Evolutionary conservation across 2,888 invertebrate species (phyloP).

Genomic region (Lithophane semibrunnea): DNA sequence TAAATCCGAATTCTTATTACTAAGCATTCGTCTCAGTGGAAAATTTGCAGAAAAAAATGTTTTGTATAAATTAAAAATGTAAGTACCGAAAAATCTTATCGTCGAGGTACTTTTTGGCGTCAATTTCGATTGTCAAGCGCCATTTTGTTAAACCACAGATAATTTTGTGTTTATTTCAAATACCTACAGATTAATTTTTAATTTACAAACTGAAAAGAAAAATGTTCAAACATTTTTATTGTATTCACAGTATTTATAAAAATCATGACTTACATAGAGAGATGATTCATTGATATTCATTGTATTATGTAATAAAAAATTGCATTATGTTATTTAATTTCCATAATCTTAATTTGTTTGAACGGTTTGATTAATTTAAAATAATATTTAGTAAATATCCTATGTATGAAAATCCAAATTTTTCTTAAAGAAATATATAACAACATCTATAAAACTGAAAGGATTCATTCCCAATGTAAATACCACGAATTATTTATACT

Average conservation of each 20-base stretch:
- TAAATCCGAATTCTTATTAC: slow-evolving; percentile 7
- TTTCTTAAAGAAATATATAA: background rate
- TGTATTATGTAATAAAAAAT: background rate
- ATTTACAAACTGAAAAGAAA: slow-evolving; percentile 4
- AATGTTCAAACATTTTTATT: slow-evolving; percentile 23
- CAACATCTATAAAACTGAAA: slow-evolving; percentile 14
- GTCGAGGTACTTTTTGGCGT: slow-evolving; percentile 59
- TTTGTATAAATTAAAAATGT: slow-evolving; percentile 1
- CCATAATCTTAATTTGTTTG: slow-evolving; percentile 29
- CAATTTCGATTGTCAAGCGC: slow-evolving; percentile 42
- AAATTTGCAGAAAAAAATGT: slow-evolving; percentile 19
- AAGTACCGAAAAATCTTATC: slow-evolving; percentile 40
- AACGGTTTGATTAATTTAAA: slow-evolving; percentile 33
- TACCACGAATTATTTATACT: slow-evolving; percentile 80
- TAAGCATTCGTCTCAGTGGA: slow-evolving; percentile 32
- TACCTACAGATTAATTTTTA: slow-evolving; percentile 5
- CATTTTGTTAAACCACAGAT: slow-evolving; percentile 19
- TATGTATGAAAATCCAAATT: background rate
- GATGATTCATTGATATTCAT: background rate
- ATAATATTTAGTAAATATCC: background rate
- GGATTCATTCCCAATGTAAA: slow-evolving; percentile 80
- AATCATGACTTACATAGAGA: background rate
- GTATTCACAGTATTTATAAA: background rate
- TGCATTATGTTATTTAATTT: background rate
- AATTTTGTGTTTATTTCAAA: slow-evolving; percentile 6